Percentiles rank a stretch among this genome's conserved stretches.
Conservation (phyloP, 2,888 invertebrate genomes). For the Eurytoma adleriae region DNA sequence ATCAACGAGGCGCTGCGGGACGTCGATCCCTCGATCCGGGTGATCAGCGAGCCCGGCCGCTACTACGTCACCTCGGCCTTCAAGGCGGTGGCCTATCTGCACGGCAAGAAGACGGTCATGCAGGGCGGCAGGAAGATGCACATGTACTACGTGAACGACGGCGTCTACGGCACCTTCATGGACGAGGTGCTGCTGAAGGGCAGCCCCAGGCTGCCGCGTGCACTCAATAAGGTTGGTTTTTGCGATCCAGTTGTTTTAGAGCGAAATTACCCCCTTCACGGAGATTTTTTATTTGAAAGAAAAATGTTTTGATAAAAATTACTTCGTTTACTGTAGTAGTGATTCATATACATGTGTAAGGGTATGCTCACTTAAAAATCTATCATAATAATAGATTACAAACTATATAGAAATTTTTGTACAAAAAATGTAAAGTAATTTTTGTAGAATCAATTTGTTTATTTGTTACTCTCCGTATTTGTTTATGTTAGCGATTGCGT, state of each 20-base stretch:
- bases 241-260: neutral
- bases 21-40: slow-evolving; percentile 65
- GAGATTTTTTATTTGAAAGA: no score
- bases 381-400: no score
- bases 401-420: no score
- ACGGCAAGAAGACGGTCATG: slow-evolving; percentile 75
- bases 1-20: slow-evolving; percentile 78
- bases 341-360: no score
- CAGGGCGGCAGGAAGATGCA: slow-evolving; percentile 58
- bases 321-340: no score
- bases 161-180: slow-evolving; percentile 81
- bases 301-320: no score
- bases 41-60: slow-evolving; percentile 82
- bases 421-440: no score
- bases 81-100: slow-evolving; percentile 78
- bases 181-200: slow-evolving; percentile 72
- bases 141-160: slow-evolving; percentile 81
- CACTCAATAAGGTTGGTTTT: slow-evolving; percentile 28
- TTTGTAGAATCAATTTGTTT: no score
- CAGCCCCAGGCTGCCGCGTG: slow-evolving; percentile 59
- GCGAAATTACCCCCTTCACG: no score
- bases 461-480: no score
- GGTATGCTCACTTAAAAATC: no score
- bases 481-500: no score
- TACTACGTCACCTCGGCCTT: slow-evolving; percentile 81